A percentile compares a stretch with the other conserved stretches of the same genome.
Conservation (phyloP, 2,888 invertebrate genomes). For the Mantis religiosa region DNA sequence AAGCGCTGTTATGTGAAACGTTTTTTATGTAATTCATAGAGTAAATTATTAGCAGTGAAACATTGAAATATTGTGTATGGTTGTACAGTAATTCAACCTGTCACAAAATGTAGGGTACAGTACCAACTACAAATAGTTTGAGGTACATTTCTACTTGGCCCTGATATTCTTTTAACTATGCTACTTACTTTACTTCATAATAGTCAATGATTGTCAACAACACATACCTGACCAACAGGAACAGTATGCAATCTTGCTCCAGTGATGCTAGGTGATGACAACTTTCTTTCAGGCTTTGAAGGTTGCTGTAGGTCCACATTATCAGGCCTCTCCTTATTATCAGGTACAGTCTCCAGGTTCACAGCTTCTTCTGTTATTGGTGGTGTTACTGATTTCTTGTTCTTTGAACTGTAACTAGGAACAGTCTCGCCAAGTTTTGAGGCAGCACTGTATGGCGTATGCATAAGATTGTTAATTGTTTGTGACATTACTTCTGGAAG, state of each 20-base stretch:
- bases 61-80: no score
- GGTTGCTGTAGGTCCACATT: neutral
- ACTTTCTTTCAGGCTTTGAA: neutral
- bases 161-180: no score
- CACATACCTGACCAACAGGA: constrained; percentile 24
- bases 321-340: constrained; percentile 63
- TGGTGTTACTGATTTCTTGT: neutral
- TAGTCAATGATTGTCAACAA: neutral
- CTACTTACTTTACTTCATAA: no score
- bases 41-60: no score
- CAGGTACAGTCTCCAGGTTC: constrained; percentile 62
- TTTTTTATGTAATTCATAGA: no score
- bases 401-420: neutral
- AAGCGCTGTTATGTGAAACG: no score
- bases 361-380: constrained; percentile 35
- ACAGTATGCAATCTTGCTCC: constrained; percentile 3
- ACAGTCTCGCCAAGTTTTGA: neutral
- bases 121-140: no score
- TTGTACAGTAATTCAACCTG: no score
- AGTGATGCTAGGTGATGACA: neutral
- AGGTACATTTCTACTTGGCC: no score
- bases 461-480: neutral
- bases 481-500: neutral
- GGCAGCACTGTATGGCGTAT: neutral
- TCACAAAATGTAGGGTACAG: no score